phyloP scores from a whole-genome alignment of 2,797 vertebrate species.

The Botia kubotai region DNA sequence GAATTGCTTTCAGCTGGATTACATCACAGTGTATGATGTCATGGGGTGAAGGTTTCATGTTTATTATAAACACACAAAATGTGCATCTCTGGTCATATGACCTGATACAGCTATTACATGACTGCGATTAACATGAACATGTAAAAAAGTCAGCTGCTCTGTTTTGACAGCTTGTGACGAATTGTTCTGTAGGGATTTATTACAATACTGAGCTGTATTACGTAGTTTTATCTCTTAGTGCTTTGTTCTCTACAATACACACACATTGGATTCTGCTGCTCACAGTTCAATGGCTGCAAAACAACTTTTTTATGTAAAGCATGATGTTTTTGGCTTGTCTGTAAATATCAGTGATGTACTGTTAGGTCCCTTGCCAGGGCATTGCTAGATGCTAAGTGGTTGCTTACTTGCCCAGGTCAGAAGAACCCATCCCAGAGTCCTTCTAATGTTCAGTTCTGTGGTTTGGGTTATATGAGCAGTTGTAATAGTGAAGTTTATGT shows the following conservation, averaged over 20 bases:
- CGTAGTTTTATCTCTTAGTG: conserved; percentile 6
- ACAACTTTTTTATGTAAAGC: too few species aligned
- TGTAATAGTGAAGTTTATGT: background rate
- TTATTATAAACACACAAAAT: too few species aligned
- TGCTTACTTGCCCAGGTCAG: too few species aligned
- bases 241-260: background rate
- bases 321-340: too few species aligned
- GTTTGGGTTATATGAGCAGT: background rate
- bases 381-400: background rate
- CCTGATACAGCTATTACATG: background rate
- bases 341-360: too few species aligned
- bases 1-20: background rate
- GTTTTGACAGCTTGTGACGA: too few species aligned
- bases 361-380: too few species aligned
- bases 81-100: conserved; percentile 17
- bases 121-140: background rate
- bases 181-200: background rate
- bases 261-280: background rate
- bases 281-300: too few species aligned
- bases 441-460: background rate
- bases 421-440: background rate
- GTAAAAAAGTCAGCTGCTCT: background rate
- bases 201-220: conserved; percentile 25
- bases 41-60: background rate
- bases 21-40: background rate